phyloP scores from a whole-genome alignment of 2,888 invertebrate genomes.

The Melinaea menophilus region DNA sequence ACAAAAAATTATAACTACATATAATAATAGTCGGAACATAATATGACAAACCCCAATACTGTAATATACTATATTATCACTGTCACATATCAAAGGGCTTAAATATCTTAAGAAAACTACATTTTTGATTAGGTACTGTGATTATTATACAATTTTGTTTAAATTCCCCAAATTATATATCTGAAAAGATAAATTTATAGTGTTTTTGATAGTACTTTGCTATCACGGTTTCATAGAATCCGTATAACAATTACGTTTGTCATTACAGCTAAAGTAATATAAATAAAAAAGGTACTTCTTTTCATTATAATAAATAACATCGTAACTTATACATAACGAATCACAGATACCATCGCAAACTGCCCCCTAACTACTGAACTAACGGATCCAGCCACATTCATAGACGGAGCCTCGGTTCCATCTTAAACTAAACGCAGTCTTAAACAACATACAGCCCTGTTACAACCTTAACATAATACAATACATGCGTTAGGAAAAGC shows the following conservation, averaged over 20 bases:
- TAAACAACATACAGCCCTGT: slow-evolving; percentile 55
- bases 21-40: slow-evolving; percentile 17
- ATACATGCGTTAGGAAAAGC: slow-evolving; percentile 56
- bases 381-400: slow-evolving; percentile 9
- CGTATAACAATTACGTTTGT: slow-evolving; percentile 5
- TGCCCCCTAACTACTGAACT: slow-evolving; percentile 40
- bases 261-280: slow-evolving; percentile 28
- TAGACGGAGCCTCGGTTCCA: slow-evolving; percentile 26
- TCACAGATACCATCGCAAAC: slow-evolving; percentile 72
- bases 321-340: slow-evolving; percentile 65
- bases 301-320: slow-evolving; percentile 57
- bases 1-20: slow-evolving; percentile 41
- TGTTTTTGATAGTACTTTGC: background rate
- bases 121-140: background rate
- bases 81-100: slow-evolving; percentile 17
- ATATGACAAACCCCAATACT: slow-evolving; percentile 6
- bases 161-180: slow-evolving; percentile 31
- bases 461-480: slow-evolving; percentile 44
- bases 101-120: background rate
- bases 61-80: slow-evolving; percentile 12
- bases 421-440: slow-evolving; percentile 72
- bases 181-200: background rate
- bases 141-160: background rate
- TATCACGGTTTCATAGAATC: background rate
- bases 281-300: slow-evolving; percentile 37